phyloP scores from a whole-genome alignment of 2,888 invertebrate species.

The Pseudococcus longispinus region DNA sequence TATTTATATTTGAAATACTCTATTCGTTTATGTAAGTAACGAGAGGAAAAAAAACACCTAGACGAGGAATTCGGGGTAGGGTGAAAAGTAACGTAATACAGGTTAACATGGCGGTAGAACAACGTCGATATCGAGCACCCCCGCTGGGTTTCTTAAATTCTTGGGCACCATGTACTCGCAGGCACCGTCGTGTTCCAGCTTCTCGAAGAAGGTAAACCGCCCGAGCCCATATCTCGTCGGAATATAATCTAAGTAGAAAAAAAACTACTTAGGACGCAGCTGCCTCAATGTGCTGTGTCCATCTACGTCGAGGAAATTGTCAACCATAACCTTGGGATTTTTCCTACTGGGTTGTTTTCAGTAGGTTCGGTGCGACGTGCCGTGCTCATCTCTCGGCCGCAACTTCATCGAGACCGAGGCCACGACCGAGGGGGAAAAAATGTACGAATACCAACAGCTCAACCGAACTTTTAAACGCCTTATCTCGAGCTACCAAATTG shows the following conservation, averaged over 20 bases:
- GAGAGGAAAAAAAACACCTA: neutral
- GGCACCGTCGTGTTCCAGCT: neutral
- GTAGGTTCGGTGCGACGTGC: neutral
- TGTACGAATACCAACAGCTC: neutral
- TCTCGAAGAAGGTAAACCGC: neutral
- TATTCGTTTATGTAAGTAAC: neutral
- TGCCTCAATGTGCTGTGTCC: neutral
- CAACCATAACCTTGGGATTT: slow-evolving; percentile 15
- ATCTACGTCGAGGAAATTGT: slow-evolving; percentile 16
- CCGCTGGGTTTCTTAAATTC: slow-evolving; percentile 2
- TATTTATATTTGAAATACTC: neutral
- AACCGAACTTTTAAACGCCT: neutral
- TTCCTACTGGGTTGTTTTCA: neutral
- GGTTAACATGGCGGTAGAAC: slow-evolving; percentile 3
- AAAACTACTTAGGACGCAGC: neutral
- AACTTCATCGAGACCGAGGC: neutral
- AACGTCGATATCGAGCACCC: neutral
- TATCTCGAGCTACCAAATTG: slow-evolving; percentile 1
- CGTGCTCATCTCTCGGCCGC: neutral
- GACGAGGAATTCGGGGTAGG: neutral
- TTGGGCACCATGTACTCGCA: too few relatives aligned
- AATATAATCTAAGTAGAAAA: neutral
- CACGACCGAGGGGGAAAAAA: neutral
- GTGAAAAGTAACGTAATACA: neutral
- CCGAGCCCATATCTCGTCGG: neutral